Evolutionary conservation across 2,888 invertebrate species (phyloP).

Genomic region (Diplolepis rosae): DNA sequence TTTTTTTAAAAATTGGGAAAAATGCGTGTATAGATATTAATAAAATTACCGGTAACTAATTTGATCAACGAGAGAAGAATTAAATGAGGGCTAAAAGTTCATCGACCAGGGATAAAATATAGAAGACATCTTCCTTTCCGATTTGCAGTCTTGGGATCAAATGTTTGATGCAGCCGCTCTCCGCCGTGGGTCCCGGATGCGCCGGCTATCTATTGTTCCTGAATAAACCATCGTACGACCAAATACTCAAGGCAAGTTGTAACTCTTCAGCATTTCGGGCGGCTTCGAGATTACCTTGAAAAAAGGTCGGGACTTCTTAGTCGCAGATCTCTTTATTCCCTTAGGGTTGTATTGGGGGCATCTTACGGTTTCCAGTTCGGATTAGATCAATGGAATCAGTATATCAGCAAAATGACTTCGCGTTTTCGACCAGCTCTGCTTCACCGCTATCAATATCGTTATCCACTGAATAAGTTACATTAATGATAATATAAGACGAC

Average conservation of each 20-base stretch:
- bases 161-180: conserved; percentile 64
- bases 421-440: conserved; percentile 31
- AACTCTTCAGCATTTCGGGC: conserved; percentile 41
- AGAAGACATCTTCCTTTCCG: conserved; percentile 52
- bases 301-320: conserved; percentile 39
- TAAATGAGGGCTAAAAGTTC: background rate
- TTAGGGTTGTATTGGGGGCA: conserved; percentile 28
- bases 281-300: conserved; percentile 46
- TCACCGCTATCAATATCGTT: conserved; percentile 30
- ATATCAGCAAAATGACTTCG: conserved; percentile 44
- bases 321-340: conserved; percentile 49
- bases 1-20: background rate
- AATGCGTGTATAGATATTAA: background rate
- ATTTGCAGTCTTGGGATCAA: conserved; percentile 50
- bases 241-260: conserved; percentile 57
- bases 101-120: conserved; percentile 47
- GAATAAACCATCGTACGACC: conserved; percentile 66
- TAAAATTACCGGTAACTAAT: no score
- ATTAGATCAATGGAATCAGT: conserved; percentile 46
- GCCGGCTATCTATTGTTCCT: conserved; percentile 64
- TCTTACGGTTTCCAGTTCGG: conserved; percentile 7
- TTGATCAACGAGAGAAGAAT: no score
- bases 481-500: background rate
- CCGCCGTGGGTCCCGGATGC: conserved; percentile 59
- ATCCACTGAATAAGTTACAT: background rate